Evolutionary conservation across 2,888 invertebrate species (phyloP), one percentile per base, ranked within the genome.

Genomic region (Malthinus seriepunctatus): DNA sequence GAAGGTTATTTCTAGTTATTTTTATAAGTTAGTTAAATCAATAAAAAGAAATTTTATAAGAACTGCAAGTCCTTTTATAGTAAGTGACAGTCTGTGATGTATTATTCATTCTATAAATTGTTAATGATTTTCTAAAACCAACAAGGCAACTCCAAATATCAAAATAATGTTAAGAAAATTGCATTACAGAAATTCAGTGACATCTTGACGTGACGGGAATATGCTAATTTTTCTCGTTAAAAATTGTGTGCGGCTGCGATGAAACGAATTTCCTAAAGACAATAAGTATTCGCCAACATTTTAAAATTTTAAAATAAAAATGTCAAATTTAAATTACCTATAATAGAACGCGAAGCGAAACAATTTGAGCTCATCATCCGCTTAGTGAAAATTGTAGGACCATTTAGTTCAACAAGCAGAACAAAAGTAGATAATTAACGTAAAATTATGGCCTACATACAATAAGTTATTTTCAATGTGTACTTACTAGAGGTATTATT

Each of bases 91-190:
- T 47, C 56, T 60, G 71, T 42, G 39, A 42, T 73, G 71, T 70
- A 73, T 73, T 69, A 73, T 73, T 73, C 73, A 73, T 72, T 67
- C 64, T 51, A 57, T 49, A 73, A 72, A 72, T 72, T 73, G 72
- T 72, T 73, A 72, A 73, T 72, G 71, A 69, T 59, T 67, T 69
- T 69, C 67, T 67, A 70, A 70, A 71, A 69, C 71, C 71, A 67
- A 63, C 66, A 64, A 62, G 65, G 63, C 68, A 55, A 62, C 61
- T 56, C 56, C 67, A 58, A 60, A 57, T 54, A 54, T 57, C 56
- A 62, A 66, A 65, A 67, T 63, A 61, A 63, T 65, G 62, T 60
- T 44, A 58, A 51, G 58, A 61, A 64, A 63, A 63, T 64, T 63
- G 35, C 54, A 51, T 58, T 51, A 55, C 51, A 60, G 46, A 51